Conservation (phyloP, 2,113 vertebrate species). For the Nothoprocta perdicaria region DNA sequence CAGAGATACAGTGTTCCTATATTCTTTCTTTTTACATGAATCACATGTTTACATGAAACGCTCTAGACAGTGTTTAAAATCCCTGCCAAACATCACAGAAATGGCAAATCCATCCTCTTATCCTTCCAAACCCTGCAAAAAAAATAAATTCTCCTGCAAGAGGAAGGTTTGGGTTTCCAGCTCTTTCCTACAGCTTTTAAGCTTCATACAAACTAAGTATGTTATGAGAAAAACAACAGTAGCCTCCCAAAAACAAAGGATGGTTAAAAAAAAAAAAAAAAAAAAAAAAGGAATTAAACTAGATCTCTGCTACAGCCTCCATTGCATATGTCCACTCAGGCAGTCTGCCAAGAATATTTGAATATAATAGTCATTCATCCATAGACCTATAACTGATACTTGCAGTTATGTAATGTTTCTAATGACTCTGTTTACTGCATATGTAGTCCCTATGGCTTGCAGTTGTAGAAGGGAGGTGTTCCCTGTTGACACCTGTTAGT, state of each 20-base stretch:
- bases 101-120: neutral
- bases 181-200: slow-evolving; percentile 39
- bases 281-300: slow-evolving; percentile 64
- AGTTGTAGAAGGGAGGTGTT: neutral
- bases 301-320: slow-evolving; percentile 28
- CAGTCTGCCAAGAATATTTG: slow-evolving; percentile 66
- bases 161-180: neutral
- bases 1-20: neutral
- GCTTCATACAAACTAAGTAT: slow-evolving; percentile 23
- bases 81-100: neutral
- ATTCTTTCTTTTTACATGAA: neutral
- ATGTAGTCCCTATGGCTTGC: neutral
- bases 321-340: neutral
- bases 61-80: slow-evolving; percentile 13
- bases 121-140: neutral
- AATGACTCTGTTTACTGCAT: slow-evolving; percentile 71
- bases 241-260: slow-evolving; percentile 4
- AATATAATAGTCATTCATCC: slow-evolving; percentile 72
- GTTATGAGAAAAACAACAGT: slow-evolving; percentile 12
- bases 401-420: slow-evolving; percentile 73
- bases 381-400: slow-evolving; percentile 69
- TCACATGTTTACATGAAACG: slow-evolving; percentile 1
- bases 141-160: neutral
- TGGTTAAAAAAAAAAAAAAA: slow-evolving; percentile 68
- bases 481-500: neutral